Conservation (phyloP, 2,113 vertebrate species). For the Cygnus buccinator region DNA sequence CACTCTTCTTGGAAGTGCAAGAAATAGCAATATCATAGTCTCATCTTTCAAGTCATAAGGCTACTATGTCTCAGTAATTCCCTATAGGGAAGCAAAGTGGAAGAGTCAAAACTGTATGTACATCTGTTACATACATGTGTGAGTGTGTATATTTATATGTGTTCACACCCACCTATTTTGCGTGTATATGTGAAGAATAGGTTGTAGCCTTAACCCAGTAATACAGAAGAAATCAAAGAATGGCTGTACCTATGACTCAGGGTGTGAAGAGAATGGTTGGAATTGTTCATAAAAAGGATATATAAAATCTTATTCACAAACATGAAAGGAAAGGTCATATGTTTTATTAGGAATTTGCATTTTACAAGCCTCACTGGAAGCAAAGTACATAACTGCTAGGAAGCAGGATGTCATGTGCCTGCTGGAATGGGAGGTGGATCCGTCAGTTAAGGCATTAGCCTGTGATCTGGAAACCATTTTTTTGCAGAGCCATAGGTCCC, state of each 20-base stretch:
- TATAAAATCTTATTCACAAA: neutral
- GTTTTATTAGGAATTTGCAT: neutral
- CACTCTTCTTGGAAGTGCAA: slow-evolving; percentile 61
- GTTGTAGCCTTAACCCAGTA: neutral
- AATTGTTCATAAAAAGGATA: neutral
- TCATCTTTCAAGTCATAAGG: slow-evolving; percentile 45
- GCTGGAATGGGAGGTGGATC: neutral
- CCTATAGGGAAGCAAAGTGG: neutral
- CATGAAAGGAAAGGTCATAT: neutral
- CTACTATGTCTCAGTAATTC: slow-evolving; percentile 40
- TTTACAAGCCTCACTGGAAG: neutral
- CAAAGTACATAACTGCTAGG: neutral
- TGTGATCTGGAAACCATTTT: neutral
- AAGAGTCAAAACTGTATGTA: neutral
- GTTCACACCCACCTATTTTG: neutral
- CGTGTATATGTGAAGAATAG: neutral
- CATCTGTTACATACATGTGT: neutral
- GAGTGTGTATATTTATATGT: neutral
- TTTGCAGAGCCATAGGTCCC: neutral
- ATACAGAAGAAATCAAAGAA: neutral
- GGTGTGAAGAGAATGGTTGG: neutral
- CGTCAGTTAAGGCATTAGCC: neutral
- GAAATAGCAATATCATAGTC: slow-evolving; percentile 55
- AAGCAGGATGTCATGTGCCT: neutral
- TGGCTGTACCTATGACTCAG: neutral